Percentiles rank a stretch among this genome's conserved stretches.
phyloP scores from a whole-genome alignment of 2,113 vertebrate genomes.

The Phylloscopus trochilus region DNA sequence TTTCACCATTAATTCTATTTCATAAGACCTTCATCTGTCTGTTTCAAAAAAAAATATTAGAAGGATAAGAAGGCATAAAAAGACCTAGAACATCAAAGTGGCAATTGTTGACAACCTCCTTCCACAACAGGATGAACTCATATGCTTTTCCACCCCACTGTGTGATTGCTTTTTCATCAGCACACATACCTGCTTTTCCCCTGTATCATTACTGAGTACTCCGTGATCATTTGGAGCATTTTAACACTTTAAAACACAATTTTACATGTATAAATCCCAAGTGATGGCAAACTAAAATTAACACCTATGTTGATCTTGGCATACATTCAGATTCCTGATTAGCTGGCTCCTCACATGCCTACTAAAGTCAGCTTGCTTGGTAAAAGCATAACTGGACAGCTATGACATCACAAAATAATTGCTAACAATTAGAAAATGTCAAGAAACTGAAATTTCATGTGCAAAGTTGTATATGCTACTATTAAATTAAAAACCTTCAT shows the following conservation, averaged over 20 bases:
- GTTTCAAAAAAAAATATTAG: conserved; percentile 13
- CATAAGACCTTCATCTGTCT: not conserved
- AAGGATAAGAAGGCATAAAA: not conserved
- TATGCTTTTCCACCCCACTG: not conserved
- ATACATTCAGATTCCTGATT: not conserved
- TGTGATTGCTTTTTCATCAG: not conserved
- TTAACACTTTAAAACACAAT: not conserved
- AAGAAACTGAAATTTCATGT: not conserved
- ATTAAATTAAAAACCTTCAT: not conserved
- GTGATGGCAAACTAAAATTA: not conserved
- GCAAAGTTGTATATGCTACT: not conserved
- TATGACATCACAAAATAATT: not conserved
- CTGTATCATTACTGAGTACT: not conserved
- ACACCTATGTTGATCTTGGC: not conserved
- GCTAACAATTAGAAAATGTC: not conserved
- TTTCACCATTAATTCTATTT: conserved; percentile 37
- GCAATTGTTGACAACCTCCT: conserved; percentile 9
- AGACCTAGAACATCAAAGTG: conserved; percentile 38
- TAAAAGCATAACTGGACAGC: not conserved
- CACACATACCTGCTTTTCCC: not conserved
- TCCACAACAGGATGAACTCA: not conserved
- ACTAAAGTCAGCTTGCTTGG: not conserved
- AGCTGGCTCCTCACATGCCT: not conserved
- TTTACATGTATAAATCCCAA: not conserved
- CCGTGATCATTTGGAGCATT: not conserved